These are phyloP conservation scores for Grapholita molesta DNA, from an alignment of 1,140 invertebrate genomes.

Conservation along the genomic window DNA sequence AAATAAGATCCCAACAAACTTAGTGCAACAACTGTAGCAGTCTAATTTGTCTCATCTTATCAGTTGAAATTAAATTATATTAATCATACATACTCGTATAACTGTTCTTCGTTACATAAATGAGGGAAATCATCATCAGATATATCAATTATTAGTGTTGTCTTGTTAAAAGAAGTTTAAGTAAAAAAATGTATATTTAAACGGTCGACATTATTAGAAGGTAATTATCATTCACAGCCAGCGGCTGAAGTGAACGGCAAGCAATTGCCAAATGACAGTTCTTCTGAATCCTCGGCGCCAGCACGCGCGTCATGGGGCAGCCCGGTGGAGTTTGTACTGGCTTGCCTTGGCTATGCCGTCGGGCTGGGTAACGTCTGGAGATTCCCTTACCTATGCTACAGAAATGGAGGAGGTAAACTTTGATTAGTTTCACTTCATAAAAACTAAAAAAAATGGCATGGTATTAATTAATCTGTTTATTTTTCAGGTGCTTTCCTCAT, in stretches of 20 bases:
- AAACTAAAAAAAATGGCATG: no score
- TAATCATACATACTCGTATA: no score
- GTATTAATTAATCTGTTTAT: constrained; percentile 20
- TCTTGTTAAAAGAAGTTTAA: no score
- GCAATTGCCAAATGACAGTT: constrained; percentile 16
- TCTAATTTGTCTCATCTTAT: no score
- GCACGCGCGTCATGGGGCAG: constrained; percentile 83
- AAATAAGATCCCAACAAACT: no score
- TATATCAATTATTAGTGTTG: no score
- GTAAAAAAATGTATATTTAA: no score
- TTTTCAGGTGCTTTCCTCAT: constrained; percentile 88
- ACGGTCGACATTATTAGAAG: constrained; percentile 24
- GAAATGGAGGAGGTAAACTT: constrained; percentile 86
- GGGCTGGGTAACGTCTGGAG: constrained; percentile 94
- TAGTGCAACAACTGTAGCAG: no score
- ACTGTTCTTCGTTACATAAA: no score
- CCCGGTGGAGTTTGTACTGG: constrained; percentile 87
- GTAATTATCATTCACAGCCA: constrained; percentile 32
- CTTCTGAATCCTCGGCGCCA: constrained; percentile 28
- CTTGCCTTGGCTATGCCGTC: constrained; percentile 89
- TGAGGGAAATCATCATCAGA: no score
- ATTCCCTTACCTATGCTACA: constrained; percentile 91
- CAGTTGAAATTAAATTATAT: no score
- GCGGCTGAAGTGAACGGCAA: constrained; percentile 35
- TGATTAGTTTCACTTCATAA: no score